These are phyloP conservation scores for Ennomos quercinarius DNA, from an alignment of 2,888 invertebrate genomes.

Conservation along the genomic window DNA sequence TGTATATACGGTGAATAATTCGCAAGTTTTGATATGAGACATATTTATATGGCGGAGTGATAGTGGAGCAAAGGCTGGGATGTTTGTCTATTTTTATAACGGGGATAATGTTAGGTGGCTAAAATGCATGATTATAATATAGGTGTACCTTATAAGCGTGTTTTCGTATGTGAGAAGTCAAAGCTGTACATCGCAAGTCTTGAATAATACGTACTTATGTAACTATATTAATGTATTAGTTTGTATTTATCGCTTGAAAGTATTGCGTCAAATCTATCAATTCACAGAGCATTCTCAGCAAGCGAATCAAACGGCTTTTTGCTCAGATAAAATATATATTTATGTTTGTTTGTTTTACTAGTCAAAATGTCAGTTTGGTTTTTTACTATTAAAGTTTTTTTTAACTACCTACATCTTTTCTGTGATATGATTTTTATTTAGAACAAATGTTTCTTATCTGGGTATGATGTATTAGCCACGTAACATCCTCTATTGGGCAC, in stretches of 20 bases:
- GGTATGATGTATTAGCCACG: conserved; percentile 72
- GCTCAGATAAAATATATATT: conserved; percentile 36
- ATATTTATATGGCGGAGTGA: conserved; percentile 61
- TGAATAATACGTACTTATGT: conserved; percentile 24
- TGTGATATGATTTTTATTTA: conserved; percentile 76
- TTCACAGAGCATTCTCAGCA: conserved; percentile 17
- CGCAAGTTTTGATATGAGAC: conserved; percentile 71
- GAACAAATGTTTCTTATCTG: conserved; percentile 67
- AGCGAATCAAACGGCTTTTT: conserved; percentile 39
- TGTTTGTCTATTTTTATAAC: conserved; percentile 76
- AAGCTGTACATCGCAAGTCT: conserved; percentile 8
- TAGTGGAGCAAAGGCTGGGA: conserved; percentile 54
- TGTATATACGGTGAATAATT: conserved; percentile 36
- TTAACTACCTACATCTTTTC: conserved; percentile 65
- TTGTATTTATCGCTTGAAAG: conserved; percentile 21
- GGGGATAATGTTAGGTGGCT: conserved; percentile 77
- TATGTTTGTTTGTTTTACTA: conserved; percentile 58
- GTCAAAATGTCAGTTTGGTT: conserved; percentile 73
- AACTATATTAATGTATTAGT: conserved; percentile 22
- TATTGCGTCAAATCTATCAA: conserved; percentile 17
- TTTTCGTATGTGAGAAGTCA: conserved; percentile 30
- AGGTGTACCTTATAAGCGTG: conserved; percentile 46
- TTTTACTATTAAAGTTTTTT: conserved; percentile 42
- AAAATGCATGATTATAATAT: conserved; percentile 66
- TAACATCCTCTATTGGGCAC: conserved; percentile 64